A percentile compares a stretch with the other conserved stretches of the same genome.
Evolutionary conservation across 1,140 invertebrate genomes (phyloP).

Genomic region (Drosophila leontia): DNA sequence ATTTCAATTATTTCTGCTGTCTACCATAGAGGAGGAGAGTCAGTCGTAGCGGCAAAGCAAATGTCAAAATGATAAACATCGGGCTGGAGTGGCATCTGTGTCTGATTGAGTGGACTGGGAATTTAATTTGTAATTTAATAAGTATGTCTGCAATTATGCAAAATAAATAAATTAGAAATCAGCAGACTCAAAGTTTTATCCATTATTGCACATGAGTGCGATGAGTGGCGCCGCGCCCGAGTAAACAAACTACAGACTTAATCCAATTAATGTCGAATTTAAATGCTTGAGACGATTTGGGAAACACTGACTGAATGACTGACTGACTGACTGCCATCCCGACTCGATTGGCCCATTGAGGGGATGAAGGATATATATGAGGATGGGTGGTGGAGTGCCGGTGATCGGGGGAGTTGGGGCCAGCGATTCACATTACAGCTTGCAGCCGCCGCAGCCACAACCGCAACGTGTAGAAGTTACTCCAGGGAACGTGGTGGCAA

Average conservation of each 20-base stretch:
- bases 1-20: slow-evolving; percentile 39
- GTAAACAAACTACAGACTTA: slow-evolving; percentile 66
- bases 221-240: slow-evolving; percentile 33
- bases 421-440: slow-evolving; percentile 52
- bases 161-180: slow-evolving; percentile 62
- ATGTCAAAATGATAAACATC: slow-evolving; percentile 34
- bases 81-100: not conserved
- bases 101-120: not conserved
- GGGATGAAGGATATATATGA: not conserved
- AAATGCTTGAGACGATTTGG: slow-evolving; percentile 75
- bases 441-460: slow-evolving; percentile 38
- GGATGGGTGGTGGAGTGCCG: not conserved
- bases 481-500: slow-evolving; percentile 47
- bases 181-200: slow-evolving; percentile 6
- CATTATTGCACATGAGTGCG: slow-evolving; percentile 36
- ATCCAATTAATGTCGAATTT: slow-evolving; percentile 79
- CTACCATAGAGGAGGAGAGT: not conserved
- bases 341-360: slow-evolving; percentile 38
- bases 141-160: slow-evolving; percentile 55
- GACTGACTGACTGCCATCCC: not conserved
- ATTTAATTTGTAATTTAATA: slow-evolving; percentile 60
- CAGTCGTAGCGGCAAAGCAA: not conserved
- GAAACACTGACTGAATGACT: slow-evolving; percentile 22
- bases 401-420: slow-evolving; percentile 13
- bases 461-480: slow-evolving; percentile 52